Evolutionary conservation across 2,113 vertebrate genomes (phyloP).

Genomic region (Ia io): DNA sequence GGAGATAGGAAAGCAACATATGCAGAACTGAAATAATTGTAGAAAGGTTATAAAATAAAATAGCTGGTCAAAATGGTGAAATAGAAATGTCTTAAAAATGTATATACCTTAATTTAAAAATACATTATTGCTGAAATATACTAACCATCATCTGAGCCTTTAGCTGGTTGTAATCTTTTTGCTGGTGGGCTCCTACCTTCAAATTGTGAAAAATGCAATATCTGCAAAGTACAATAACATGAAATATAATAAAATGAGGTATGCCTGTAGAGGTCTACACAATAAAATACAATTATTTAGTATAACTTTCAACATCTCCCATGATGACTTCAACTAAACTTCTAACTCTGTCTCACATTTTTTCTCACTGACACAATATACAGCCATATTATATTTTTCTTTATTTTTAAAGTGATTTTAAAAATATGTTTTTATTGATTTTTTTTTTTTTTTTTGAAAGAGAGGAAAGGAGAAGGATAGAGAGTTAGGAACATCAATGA

Average conservation of each 20-base stretch:
- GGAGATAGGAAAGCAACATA: not conserved
- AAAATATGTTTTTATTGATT: too few relatives aligned
- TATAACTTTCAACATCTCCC: not conserved
- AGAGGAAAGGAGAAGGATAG: too few relatives aligned
- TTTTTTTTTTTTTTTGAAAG: too few relatives aligned
- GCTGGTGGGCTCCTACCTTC: not conserved
- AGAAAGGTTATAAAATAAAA: slow-evolving; percentile 1
- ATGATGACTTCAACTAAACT: not conserved
- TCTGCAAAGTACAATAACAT: not conserved
- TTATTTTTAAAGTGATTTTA: not conserved
- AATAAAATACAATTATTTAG: not conserved
- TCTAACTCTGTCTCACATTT: not conserved
- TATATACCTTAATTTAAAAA: not conserved
- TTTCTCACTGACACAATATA: not conserved
- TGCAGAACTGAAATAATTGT: slow-evolving; percentile 13
- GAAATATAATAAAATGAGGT: not conserved
- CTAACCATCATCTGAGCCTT: not conserved
- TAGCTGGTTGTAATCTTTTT: too few relatives aligned
- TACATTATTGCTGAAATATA: not conserved
- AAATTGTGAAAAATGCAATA: not conserved
- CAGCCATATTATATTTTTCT: not conserved
- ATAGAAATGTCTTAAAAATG: not conserved
- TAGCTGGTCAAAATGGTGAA: not conserved
- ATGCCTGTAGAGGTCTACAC: not conserved
- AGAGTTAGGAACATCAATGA: too few relatives aligned